phyloP scores from a whole-genome alignment of 2,113 vertebrate genomes.

The Zingel zingel region DNA sequence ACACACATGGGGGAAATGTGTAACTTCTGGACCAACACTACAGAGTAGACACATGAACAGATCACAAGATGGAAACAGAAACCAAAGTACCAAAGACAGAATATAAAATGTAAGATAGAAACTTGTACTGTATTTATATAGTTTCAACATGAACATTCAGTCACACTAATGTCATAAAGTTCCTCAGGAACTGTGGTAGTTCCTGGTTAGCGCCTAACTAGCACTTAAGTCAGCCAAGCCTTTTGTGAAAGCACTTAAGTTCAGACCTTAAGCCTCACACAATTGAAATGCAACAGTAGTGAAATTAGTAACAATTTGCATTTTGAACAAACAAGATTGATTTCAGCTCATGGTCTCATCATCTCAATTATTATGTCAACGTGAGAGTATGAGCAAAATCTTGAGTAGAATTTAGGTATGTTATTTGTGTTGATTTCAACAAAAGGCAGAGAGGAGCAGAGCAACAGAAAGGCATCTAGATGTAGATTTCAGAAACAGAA shows the following conservation, averaged over 20 bases:
- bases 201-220: conserved; percentile 10
- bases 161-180: conserved; percentile 1
- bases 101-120: conserved; percentile 24
- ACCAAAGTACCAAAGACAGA: conserved; percentile 43
- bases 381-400: neutral
- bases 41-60: conserved; percentile 30
- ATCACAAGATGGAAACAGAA: conserved; percentile 61
- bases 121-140: neutral
- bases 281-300: conserved; percentile 1
- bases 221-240: conserved; percentile 1
- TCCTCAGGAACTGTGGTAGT: neutral
- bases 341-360: conserved; percentile 15
- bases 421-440: conserved; percentile 30
- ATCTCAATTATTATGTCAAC: neutral
- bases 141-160: neutral
- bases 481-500: conserved; percentile 77
- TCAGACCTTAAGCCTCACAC: neutral
- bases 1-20: neutral
- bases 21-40: conserved; percentile 60
- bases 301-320: neutral
- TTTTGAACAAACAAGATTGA: conserved; percentile 2
- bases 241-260: neutral
- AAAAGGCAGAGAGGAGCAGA: conserved; percentile 29
- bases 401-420: conserved; percentile 1
- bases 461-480: conserved; percentile 52